These are phyloP conservation scores for Isaurus tuberculatus DNA, from an alignment of 92 coral and sea anemone genomes.

Conservation along the genomic window DNA sequence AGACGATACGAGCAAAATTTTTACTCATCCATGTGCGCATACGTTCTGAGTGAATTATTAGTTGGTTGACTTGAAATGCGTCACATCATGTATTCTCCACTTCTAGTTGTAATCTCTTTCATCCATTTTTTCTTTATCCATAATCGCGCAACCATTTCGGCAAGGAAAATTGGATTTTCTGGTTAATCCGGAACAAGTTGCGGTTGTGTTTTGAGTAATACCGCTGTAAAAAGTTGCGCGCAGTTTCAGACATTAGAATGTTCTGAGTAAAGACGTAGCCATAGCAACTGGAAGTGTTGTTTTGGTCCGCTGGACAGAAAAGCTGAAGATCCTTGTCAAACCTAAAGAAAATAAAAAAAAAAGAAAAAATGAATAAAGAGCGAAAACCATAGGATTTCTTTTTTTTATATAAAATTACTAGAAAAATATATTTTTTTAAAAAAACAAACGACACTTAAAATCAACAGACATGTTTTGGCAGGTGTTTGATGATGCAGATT, in stretches of 20 bases:
- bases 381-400: no score
- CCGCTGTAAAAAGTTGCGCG: conserved; percentile 83
- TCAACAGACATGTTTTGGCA: no score
- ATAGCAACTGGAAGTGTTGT: conserved; percentile 71
- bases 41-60: neutral
- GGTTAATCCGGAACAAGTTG: conserved; percentile 92
- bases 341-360: conserved; percentile 49
- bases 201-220: conserved; percentile 96
- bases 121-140: neutral
- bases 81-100: neutral
- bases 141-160: conserved; percentile 57
- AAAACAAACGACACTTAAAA: no score
- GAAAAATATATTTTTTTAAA: no score
- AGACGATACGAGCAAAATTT: neutral
- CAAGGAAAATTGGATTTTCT: conserved; percentile 89
- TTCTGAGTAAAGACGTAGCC: conserved; percentile 68
- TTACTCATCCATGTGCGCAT: neutral
- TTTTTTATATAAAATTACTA: no score
- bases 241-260: conserved; percentile 68
- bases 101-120: neutral
- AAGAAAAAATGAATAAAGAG: neutral
- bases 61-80: neutral
- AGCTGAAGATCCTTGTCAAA: conserved; percentile 65
- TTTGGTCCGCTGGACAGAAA: conserved; percentile 70
- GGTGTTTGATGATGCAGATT: no score